Base-by-base conservation (phyloP, 2,888 invertebrate genomes). In the Trissolcus brochymenae region DNA sequence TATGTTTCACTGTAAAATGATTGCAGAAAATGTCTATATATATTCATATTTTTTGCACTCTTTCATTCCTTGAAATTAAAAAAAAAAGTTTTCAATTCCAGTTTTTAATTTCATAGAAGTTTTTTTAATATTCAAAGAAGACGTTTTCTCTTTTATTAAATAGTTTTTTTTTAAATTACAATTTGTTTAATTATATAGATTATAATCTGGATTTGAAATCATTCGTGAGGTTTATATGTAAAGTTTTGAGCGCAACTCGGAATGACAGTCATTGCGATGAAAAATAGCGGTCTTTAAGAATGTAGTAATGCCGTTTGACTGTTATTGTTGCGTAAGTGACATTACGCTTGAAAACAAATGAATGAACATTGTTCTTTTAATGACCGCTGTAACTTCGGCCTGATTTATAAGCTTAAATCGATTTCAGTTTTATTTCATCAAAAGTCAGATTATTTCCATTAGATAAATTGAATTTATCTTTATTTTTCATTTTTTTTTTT, bases 311-410 rank as follows among this genome's bases (percentile, higher is more conserved):
- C 50, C 40, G 71, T 64, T 76, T 71, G 76, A 71, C 76, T 71
- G 66, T 35, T 76, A 71, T 71, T 62, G 76, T 76, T 76, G 71
- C 76, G 76, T 76, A 76, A 76, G 76, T 67, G 66, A 76, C 61
- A 71, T 76, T 76, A 71, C 71, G 71, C 62, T 76, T 71, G 71
- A 67, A 76, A 71, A 71, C 76, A 76, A 76, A 76, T 71, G 76
- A 71, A 76, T 76, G 71, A 76, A 76, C 66, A 71, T 76, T 76
- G 71, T 76, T 76, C 76, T 65, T 59, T 65, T 71, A 76, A 76
- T 76, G 60, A 71, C 49, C 53, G 25, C 68, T 17, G 75, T 21
- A 70, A 76, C 59, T 68, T 59, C 35, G 75, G 64, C 49, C 60
- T 64, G 55, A 76, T 70, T 65, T 68, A 67, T 59, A 67, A 75